A percentile compares a stretch with the other conserved stretches of the same genome.
Conservation (phyloP, 1,140 invertebrate genomes). For the Papilio machaon region DNA sequence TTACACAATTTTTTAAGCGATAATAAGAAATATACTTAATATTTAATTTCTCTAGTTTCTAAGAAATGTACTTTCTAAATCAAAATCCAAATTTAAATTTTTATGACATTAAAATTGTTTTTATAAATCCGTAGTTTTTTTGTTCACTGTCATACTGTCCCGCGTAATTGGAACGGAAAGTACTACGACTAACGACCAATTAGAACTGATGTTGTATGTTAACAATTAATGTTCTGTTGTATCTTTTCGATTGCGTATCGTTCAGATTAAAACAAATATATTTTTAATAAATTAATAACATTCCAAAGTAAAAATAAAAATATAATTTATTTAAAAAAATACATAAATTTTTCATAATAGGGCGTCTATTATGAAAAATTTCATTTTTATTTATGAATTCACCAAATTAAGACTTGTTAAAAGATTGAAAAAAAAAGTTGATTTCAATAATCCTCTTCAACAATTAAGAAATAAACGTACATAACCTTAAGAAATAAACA, state of each 20-base stretch:
- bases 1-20: too few relatives aligned
- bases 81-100: neutral
- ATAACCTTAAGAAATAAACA: neutral
- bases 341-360: too few relatives aligned
- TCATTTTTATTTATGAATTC: too few relatives aligned
- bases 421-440: too few relatives aligned
- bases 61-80: too few relatives aligned
- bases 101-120: neutral
- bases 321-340: too few relatives aligned
- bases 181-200: slow-evolving; percentile 25
- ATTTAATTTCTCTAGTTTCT: too few relatives aligned
- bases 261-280: neutral
- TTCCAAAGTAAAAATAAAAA: neutral
- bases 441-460: too few relatives aligned
- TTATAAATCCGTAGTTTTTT: neutral
- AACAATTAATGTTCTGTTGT: neutral
- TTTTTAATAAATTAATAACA: neutral
- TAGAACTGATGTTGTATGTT: neutral
- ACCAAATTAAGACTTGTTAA: too few relatives aligned
- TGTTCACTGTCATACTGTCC: neutral
- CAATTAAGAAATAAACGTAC: neutral
- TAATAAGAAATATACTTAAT: too few relatives aligned
- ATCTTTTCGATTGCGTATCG: too few relatives aligned
- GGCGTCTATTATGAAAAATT: too few relatives aligned
- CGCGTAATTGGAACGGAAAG: slow-evolving; percentile 7